Evolutionary conservation across 2,888 invertebrate species (phyloP).

Genomic region (Oscheius sp.): DNA sequence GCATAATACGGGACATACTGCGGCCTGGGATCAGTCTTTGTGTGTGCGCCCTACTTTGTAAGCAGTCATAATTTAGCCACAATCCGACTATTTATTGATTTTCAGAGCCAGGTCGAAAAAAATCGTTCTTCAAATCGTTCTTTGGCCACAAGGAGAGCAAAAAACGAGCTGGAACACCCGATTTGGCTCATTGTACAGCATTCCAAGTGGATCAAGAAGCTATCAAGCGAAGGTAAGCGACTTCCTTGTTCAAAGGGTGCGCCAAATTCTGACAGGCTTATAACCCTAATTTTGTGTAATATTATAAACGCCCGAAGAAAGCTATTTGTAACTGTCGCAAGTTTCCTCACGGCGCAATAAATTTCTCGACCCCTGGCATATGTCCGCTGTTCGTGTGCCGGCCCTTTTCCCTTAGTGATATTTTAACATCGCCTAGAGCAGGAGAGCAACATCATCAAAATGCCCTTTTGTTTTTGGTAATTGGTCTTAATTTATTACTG

Average conservation of each 20-base stretch:
- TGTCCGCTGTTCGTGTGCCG: constrained; percentile 10
- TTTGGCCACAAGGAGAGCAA: constrained; percentile 29
- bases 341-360: constrained; percentile 34
- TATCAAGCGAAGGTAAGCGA: constrained; percentile 14
- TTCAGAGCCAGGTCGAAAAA: constrained; percentile 12
- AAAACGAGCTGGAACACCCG: constrained; percentile 21
- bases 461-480: constrained; percentile 32
- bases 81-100: neutral
- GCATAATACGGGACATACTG: constrained; percentile 29
- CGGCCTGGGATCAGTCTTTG: constrained; percentile 26
- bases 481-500: neutral
- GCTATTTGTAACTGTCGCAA: constrained; percentile 37
- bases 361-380: constrained; percentile 28
- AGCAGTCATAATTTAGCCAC: neutral
- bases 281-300: constrained; percentile 23
- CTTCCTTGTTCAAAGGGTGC: neutral
- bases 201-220: constrained; percentile 27
- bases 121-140: constrained; percentile 21
- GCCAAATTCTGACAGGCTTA: neutral
- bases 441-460: constrained; percentile 4
- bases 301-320: constrained; percentile 34
- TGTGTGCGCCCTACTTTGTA: constrained; percentile 9
- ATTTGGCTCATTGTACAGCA: constrained; percentile 28
- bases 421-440: constrained; percentile 1
- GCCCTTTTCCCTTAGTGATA: constrained; percentile 25